Evolutionary conservation across 1,140 invertebrate genomes (phyloP).

Genomic region (Pseudoatta argentina): DNA sequence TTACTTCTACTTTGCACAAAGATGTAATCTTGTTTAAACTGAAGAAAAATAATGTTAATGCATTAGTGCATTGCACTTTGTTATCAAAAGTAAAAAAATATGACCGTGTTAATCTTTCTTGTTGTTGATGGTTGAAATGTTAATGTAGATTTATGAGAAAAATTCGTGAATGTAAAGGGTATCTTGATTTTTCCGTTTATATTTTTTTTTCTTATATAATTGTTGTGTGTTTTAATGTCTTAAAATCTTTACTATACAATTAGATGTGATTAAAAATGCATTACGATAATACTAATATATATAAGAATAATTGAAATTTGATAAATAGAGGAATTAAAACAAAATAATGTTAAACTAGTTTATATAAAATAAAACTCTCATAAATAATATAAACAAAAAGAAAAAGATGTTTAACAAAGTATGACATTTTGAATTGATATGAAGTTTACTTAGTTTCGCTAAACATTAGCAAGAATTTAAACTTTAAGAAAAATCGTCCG

Average conservation of each 20-base stretch:
- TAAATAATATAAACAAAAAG: not conserved
- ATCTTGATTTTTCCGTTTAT: not conserved
- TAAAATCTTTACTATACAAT: not conserved
- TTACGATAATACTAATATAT: not conserved
- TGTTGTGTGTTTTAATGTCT: too few species aligned
- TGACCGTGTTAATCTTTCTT: not conserved
- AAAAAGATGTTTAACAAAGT: not conserved
- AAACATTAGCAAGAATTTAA: not conserved
- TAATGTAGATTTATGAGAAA: not conserved
- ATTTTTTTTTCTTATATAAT: not conserved
- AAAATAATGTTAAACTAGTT: not conserved
- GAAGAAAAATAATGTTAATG: constrained; percentile 1
- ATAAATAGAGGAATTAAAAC: not conserved
- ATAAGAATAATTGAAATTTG: not conserved
- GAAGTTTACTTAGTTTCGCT: not conserved
- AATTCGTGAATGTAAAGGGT: not conserved
- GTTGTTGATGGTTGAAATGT: not conserved
- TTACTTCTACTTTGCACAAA: not conserved
- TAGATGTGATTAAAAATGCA: not conserved
- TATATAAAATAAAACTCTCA: not conserved
- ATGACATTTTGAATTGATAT: not conserved
- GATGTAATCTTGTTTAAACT: constrained; percentile 14
- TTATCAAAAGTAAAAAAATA: not conserved
- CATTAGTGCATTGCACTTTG: not conserved
- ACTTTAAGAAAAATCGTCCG: not conserved